Conservation (phyloP, 2,888 invertebrate species). For the Ectemnius continuus region DNA sequence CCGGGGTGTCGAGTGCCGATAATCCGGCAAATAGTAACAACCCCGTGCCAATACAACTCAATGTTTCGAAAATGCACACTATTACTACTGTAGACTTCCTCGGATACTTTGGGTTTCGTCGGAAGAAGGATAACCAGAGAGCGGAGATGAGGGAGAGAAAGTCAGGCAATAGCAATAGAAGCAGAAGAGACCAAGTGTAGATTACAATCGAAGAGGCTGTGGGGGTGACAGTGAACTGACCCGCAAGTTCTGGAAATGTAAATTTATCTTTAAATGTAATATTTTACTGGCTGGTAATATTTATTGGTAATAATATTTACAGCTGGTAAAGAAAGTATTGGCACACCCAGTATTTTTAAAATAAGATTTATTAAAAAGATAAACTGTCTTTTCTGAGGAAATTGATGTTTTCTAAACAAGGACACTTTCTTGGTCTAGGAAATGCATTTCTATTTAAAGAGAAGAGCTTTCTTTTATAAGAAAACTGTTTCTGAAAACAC, state of each 20-base stretch:
- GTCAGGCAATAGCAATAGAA: constrained; percentile 89
- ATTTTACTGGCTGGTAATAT: too few relatives aligned
- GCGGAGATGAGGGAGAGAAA: constrained; percentile 85
- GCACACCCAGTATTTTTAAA: too few relatives aligned
- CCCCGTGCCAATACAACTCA: constrained; percentile 88
- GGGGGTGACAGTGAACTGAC: not conserved
- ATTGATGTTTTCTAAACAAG: too few relatives aligned
- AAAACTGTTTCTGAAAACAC: too few relatives aligned
- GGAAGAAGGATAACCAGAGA: constrained; percentile 86
- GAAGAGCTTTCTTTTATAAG: too few relatives aligned
- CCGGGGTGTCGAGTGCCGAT: constrained; percentile 89
- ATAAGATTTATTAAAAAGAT: too few relatives aligned
- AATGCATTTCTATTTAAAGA: too few relatives aligned
- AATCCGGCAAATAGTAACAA: constrained; percentile 87
- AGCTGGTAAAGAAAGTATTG: too few relatives aligned
- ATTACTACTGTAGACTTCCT: constrained; percentile 80
- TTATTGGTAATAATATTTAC: too few relatives aligned
- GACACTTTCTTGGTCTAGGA: too few relatives aligned
- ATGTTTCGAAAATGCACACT: constrained; percentile 86
- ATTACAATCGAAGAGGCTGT: not conserved
- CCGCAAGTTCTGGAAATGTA: not conserved
- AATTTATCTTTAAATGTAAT: too few relatives aligned
- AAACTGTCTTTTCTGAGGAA: too few relatives aligned
- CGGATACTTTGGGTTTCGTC: constrained; percentile 82
- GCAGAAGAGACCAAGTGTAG: constrained; percentile 56